Conservation (phyloP, 2,797 vertebrate species). For the Mus spretus region DNA sequence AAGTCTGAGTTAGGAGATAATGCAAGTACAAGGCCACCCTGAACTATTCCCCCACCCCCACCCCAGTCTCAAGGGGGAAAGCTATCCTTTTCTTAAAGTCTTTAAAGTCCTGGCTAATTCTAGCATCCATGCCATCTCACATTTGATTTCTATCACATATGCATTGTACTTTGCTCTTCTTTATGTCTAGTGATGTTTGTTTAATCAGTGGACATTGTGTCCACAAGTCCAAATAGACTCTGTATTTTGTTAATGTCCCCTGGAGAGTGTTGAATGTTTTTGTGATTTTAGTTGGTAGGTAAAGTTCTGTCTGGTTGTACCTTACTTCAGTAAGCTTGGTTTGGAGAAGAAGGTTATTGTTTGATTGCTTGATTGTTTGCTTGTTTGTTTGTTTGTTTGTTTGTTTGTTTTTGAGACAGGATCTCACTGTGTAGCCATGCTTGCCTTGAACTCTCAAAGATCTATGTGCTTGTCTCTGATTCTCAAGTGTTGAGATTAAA, state of each 20-base stretch:
- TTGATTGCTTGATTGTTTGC: background rate
- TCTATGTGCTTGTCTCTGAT: background rate
- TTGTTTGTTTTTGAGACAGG: background rate
- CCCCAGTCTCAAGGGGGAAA: no score
- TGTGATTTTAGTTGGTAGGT: constrained; percentile 16
- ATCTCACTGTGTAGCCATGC: background rate
- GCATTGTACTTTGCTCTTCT: constrained; percentile 26
- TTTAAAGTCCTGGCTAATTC: background rate
- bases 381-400: no score
- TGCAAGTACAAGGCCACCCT: no score
- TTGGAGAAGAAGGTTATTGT: background rate
- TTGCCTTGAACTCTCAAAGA: background rate
- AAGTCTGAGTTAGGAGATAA: no score
- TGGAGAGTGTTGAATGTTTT: background rate
- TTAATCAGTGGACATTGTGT: constrained; percentile 4
- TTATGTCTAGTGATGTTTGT: constrained; percentile 53
- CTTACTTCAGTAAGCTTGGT: background rate
- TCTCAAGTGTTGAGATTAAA: background rate
- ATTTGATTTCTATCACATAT: constrained; percentile 34
- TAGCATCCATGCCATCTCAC: background rate
- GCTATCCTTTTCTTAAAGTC: background rate
- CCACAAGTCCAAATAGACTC: background rate
- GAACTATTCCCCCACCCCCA: no score
- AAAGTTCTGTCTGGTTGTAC: constrained; percentile 43
- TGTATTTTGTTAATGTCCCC: constrained; percentile 18